Evolutionary conservation across 2,113 vertebrate genomes (phyloP), one percentile per base, ranked within the genome.

Genomic region (Vulpes vulpes): DNA sequence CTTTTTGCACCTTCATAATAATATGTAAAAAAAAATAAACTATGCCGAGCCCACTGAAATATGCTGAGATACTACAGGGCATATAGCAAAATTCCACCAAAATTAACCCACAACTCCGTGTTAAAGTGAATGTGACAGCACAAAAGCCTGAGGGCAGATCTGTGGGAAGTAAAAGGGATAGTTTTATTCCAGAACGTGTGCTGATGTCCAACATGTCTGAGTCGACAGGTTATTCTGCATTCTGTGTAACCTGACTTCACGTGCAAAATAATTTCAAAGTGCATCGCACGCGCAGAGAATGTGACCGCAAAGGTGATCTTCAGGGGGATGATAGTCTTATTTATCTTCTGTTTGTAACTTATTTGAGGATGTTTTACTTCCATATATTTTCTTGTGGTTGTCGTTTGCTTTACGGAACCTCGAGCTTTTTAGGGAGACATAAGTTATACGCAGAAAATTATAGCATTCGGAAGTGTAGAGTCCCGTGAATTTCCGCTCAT

Each of bases 91-190:
- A n/a, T 55, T 64, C 69, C 11, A 78, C 27, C 15, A 55, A 20
- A 73, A 92, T 80, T 85, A 89, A 88, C 2, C 22, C 86, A 27
- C 86, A 80, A 67, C 19, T 80, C 17, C 67, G 11, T 53, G 20
- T 76, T 65, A 87, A 96, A 93, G 49, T 67, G 11, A 88, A 80
- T 76, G 19, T 60, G 62, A 94, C 81, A 87, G 15, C 25, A 85
- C 8, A 85, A 89, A 91, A 49, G 43, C 27, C 69, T 87, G 1
- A 76, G 49, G 83, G 51, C 15, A 83, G n/a, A 90, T 78, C 30
- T 64, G 4, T 60, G 64, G 76, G 32, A 74, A 90, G 83, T 67
- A 53, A 92, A 89, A 84, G 1, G 20, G 19, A 84, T 9, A 84
- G 32, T 23, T 95, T 55, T 27, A 85, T 71, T 76, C 49, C 32